phyloP scores from a whole-genome alignment of 2,797 vertebrate genomes.

The Tokudaia muenninki region DNA sequence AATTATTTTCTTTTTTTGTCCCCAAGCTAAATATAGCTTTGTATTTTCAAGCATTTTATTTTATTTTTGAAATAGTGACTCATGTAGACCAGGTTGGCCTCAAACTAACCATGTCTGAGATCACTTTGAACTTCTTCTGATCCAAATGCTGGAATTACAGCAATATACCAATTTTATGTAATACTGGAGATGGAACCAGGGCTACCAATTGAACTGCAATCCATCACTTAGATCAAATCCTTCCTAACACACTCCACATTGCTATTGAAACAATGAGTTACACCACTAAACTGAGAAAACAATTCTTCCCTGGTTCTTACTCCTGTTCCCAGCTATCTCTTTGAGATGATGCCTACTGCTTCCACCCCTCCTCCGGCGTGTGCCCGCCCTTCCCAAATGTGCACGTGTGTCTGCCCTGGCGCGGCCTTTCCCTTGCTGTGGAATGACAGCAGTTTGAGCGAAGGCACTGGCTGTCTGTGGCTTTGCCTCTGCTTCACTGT shows the following conservation, averaged over 20 bases:
- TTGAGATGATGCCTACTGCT: background rate
- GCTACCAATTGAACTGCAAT: background rate
- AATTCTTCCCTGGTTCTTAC: constrained; percentile 2
- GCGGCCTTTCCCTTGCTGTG: constrained; percentile 16
- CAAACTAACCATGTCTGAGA: background rate
- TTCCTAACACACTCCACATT: background rate
- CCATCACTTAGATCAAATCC: background rate
- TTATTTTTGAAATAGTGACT: background rate
- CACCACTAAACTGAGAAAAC: background rate
- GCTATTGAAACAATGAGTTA: background rate
- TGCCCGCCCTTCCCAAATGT: background rate
- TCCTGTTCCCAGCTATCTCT: background rate
- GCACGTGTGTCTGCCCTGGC: background rate
- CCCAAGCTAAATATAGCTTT: constrained; percentile 44
- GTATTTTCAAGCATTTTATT: constrained; percentile 9
- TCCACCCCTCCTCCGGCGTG: accelerated
- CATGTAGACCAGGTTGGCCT: background rate
- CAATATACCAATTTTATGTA: background rate
- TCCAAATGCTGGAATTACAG: background rate
- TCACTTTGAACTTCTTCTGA: background rate
- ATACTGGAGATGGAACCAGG: background rate
- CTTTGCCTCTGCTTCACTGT: background rate
- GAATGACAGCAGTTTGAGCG: background rate
- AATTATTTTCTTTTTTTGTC: constrained; percentile 51
- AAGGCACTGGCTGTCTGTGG: background rate